phyloP scores from a whole-genome alignment of 2,888 invertebrate genomes.

The Graphium colonna region DNA sequence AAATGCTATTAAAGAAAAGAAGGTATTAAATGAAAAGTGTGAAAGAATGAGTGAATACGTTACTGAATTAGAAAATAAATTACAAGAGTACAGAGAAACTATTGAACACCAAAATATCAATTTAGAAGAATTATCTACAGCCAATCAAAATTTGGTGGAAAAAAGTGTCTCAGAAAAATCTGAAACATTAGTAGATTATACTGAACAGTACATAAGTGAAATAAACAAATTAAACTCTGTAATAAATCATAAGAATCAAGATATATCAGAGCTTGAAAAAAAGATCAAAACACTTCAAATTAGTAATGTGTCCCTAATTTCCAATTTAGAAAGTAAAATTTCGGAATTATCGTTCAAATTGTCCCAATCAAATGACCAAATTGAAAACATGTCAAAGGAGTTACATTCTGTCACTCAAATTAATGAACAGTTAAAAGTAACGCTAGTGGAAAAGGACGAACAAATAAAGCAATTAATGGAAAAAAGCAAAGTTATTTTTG shows the following conservation, averaged over 20 bases:
- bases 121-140: slow-evolving; percentile 52
- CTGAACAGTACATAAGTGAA: slow-evolving; percentile 75
- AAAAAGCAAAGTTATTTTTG: slow-evolving; percentile 60
- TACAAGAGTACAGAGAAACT: slow-evolving; percentile 56
- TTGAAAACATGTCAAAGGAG: slow-evolving; percentile 41
- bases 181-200: slow-evolving; percentile 54
- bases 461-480: slow-evolving; percentile 59
- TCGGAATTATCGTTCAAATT: slow-evolving; percentile 55
- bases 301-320: slow-evolving; percentile 40
- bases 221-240: slow-evolving; percentile 78
- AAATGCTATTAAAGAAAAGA: slow-evolving; percentile 71
- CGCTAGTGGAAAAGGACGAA: slow-evolving; percentile 52
- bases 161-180: slow-evolving; percentile 40
- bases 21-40: slow-evolving; percentile 67
- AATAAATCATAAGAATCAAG: slow-evolving; percentile 69
- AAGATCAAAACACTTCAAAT: slow-evolving; percentile 47
- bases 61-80: slow-evolving; percentile 48
- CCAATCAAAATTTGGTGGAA: slow-evolving; percentile 53
- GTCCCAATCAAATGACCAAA: slow-evolving; percentile 35
- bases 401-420: slow-evolving; percentile 39
- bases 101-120: slow-evolving; percentile 53
- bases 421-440: slow-evolving; percentile 46
- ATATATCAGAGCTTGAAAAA: slow-evolving; percentile 57
- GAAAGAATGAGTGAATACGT: slow-evolving; percentile 73
- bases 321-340: slow-evolving; percentile 49